Conservation (phyloP, 2,797 vertebrate genomes). For the Jordanella pulchra region DNA sequence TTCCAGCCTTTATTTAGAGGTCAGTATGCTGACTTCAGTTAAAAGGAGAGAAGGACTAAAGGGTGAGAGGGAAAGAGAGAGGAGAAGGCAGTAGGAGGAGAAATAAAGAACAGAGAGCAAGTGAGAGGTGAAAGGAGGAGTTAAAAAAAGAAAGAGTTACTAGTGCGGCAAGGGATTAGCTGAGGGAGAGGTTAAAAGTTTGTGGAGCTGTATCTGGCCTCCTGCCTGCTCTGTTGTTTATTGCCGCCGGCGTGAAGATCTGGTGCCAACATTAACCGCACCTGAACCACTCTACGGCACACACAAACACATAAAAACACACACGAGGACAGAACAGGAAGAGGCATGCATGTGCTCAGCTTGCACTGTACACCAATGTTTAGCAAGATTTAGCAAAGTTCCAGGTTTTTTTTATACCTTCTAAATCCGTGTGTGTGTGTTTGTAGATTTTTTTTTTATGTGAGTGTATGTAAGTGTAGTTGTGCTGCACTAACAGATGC, state of each 20-base stretch:
- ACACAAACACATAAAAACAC: slow-evolving; percentile 33
- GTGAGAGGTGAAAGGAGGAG: slow-evolving; percentile 74
- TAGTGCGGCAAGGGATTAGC: slow-evolving; percentile 79
- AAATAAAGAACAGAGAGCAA: slow-evolving; percentile 65
- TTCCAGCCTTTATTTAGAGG: slow-evolving; percentile 85
- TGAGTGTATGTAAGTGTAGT: slow-evolving; percentile 22
- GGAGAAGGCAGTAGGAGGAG: slow-evolving; percentile 66
- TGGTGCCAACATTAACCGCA: slow-evolving; percentile 85
- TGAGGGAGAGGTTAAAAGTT: slow-evolving; percentile 84
- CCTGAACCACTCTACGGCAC: slow-evolving; percentile 74
- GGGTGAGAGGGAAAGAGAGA: slow-evolving; percentile 52
- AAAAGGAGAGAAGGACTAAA: slow-evolving; percentile 76
- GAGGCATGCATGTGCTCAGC: slow-evolving; percentile 45
- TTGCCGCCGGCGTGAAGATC: slow-evolving; percentile 81
- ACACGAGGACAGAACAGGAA: slow-evolving; percentile 55
- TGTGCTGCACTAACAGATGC: slow-evolving; percentile 57
- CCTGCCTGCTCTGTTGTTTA: slow-evolving; percentile 85
- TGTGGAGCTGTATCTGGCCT: slow-evolving; percentile 83
- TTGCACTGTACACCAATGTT: slow-evolving; percentile 52
- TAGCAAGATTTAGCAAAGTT: slow-evolving; percentile 45
- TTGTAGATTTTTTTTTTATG: slow-evolving; percentile 9
- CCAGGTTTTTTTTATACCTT: slow-evolving; percentile 43
- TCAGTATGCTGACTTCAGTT: slow-evolving; percentile 82
- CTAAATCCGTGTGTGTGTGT: slow-evolving; percentile 25
- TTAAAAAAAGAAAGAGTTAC: slow-evolving; percentile 77